phyloP scores from a whole-genome alignment of 1,140 invertebrate genomes.

The Drusus annulatus region DNA sequence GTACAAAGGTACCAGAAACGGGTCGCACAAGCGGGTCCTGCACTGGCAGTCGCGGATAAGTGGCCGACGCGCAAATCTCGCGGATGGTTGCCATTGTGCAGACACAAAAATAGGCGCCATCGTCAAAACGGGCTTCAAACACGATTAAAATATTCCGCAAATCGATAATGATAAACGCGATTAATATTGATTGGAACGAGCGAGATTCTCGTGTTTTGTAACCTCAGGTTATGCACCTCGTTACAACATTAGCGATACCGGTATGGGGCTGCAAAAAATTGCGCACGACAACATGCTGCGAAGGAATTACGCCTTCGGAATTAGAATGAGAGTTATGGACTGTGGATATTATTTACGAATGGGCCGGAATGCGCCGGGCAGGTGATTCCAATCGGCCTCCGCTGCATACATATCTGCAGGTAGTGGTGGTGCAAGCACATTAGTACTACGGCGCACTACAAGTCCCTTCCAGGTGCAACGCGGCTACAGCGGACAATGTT shows the following conservation, averaged over 20 bases:
- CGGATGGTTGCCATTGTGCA: conserved; percentile 1
- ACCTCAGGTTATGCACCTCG: conserved; percentile 22
- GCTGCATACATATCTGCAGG: background rate
- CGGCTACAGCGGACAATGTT: background rate
- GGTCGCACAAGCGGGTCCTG: conserved; percentile 31
- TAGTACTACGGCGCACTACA: background rate
- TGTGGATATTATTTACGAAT: conserved; percentile 47
- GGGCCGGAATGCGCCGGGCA: conserved; percentile 43
- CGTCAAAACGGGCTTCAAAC: conserved; percentile 22
- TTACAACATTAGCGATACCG: conserved; percentile 45
- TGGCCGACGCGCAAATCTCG: background rate
- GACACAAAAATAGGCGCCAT: conserved; percentile 42
- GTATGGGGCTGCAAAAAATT: conserved; percentile 32
- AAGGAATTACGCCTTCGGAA: conserved; percentile 47
- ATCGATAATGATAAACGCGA: conserved; percentile 46
- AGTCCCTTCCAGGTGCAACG: background rate
- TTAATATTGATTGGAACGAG: conserved; percentile 42
- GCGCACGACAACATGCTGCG: conserved; percentile 42
- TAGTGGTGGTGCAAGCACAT: background rate
- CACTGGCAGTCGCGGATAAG: background rate
- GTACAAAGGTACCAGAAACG: conserved; percentile 14
- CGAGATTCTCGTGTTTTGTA: conserved; percentile 29
- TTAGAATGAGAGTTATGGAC: conserved; percentile 46
- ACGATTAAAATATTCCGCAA: conserved; percentile 35
- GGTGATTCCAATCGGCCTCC: conserved; percentile 42